phyloP scores from a whole-genome alignment of 2,113 vertebrate genomes.

The Scartelaos histophorus region DNA sequence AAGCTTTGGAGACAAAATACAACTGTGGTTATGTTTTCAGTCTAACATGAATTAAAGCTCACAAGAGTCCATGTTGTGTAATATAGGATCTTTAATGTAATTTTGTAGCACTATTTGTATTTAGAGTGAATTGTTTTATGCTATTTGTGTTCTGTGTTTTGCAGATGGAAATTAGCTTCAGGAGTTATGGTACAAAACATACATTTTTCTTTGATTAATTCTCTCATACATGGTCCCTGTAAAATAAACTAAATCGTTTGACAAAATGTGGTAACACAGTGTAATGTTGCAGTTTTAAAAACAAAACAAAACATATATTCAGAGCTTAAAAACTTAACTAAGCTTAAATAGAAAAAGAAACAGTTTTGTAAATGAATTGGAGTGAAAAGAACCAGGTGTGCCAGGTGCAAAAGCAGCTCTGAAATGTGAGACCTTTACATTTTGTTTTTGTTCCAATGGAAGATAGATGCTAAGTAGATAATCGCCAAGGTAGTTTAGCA shows the following conservation, averaged over 20 bases:
- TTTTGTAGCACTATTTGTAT: too few species aligned
- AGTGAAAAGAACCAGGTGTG: slow-evolving; percentile 10
- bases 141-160: too few species aligned
- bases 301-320: background rate
- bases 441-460: background rate
- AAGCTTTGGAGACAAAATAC: too few species aligned
- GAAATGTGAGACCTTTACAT: background rate
- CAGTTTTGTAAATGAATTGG: background rate
- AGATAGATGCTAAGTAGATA: background rate
- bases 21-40: too few species aligned
- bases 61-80: too few species aligned
- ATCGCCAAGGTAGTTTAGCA: background rate
- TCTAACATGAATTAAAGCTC: too few species aligned
- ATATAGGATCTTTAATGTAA: too few species aligned
- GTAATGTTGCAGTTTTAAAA: background rate
- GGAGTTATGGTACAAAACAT: too few species aligned
- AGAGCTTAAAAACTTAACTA: background rate
- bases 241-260: background rate
- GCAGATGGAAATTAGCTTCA: too few species aligned
- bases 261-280: background rate
- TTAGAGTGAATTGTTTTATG: too few species aligned
- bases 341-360: background rate
- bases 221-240: too few species aligned
- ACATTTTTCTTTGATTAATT: too few species aligned
- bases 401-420: background rate